These are phyloP conservation scores for Eugnorisma glareosa DNA, from an alignment of 2,888 invertebrate genomes.

Conservation along the genomic window DNA sequence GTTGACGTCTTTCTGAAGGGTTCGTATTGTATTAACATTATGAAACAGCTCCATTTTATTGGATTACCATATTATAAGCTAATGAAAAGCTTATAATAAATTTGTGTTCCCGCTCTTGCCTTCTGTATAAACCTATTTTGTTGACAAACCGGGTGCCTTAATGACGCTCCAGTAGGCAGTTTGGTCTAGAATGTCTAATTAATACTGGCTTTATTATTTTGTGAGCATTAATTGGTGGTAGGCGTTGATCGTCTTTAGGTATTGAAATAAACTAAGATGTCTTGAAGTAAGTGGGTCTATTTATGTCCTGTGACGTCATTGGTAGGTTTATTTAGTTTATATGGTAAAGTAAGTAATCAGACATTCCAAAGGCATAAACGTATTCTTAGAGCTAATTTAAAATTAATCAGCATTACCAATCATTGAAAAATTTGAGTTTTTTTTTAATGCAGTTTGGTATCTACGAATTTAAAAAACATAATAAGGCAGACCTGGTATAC, in stretches of 20 bases:
- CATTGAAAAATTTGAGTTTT: too few relatives aligned
- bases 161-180: constrained; percentile 59
- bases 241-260: constrained; percentile 5
- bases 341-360: not conserved
- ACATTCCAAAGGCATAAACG: not conserved
- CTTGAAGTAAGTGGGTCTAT: not conserved
- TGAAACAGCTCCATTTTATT: not conserved
- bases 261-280: constrained; percentile 5
- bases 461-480: not conserved
- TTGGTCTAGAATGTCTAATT: constrained; percentile 59
- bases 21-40: not conserved
- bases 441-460: not conserved
- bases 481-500: not conserved
- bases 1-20: too few relatives aligned
- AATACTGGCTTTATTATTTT: constrained; percentile 59
- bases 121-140: constrained; percentile 12
- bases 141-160: constrained; percentile 34
- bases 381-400: not conserved
- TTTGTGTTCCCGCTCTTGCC: not conserved
- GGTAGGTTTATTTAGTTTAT: not conserved
- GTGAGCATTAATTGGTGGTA: constrained; percentile 49
- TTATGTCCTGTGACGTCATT: not conserved
- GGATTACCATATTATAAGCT: not conserved
- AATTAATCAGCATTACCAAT: not conserved
- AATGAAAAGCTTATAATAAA: not conserved